These are phyloP conservation scores for Elephantulus edwardii DNA, from an alignment of 2,113 vertebrate genomes.

Conservation along the genomic window DNA sequence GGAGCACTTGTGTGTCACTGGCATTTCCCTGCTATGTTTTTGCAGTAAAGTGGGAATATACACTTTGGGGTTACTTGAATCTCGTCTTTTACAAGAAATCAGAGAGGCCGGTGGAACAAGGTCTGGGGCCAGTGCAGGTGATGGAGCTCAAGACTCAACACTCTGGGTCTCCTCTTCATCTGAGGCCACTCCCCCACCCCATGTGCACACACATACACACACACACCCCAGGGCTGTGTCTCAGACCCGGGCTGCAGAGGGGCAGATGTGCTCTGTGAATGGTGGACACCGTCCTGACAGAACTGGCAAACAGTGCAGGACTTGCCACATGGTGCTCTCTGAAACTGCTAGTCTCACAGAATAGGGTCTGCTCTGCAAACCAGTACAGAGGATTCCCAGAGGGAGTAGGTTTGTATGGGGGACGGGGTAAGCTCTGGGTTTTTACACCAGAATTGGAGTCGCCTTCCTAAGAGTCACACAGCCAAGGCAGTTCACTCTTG, in stretches of 20 bases:
- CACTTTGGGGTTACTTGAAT: conserved; percentile 80
- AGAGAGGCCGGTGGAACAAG: conserved; percentile 32
- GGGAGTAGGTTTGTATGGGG: too few relatives aligned
- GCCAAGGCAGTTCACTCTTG: accelerated
- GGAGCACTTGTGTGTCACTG: conserved; percentile 81
- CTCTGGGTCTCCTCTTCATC: background rate
- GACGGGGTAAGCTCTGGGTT: background rate
- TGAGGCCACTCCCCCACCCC: background rate
- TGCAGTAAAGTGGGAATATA: conserved; percentile 82
- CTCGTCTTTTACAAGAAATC: conserved; percentile 82
- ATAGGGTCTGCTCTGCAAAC: background rate
- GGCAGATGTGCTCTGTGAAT: background rate
- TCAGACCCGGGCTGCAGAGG: background rate
- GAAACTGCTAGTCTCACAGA: background rate
- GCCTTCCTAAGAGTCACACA: background rate
- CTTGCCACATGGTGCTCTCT: background rate
- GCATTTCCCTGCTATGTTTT: conserved; percentile 87
- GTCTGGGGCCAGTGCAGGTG: accelerated
- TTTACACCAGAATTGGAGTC: background rate
- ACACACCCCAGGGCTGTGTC: background rate
- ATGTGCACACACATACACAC: background rate
- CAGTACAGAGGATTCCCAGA: too few relatives aligned
- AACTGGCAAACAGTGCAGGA: background rate
- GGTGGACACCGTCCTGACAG: background rate
- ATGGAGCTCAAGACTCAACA: background rate